Evolutionary conservation across 2,888 invertebrate genomes (phyloP), one percentile per base, ranked within the genome.

Genomic region (Eupithecia insigniata): DNA sequence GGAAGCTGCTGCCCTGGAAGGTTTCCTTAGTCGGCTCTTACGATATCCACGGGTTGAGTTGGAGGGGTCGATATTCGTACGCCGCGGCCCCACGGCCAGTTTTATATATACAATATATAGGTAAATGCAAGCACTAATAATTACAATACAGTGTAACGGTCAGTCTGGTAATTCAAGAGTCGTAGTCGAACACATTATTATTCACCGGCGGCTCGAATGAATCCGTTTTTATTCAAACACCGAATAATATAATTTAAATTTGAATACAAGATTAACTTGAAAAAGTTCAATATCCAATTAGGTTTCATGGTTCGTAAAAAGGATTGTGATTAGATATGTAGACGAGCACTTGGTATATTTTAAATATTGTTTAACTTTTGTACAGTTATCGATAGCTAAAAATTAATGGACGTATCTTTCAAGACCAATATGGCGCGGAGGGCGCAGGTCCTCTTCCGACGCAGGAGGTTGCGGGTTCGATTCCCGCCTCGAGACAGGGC

Each of bases 171-270:
- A 89, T 90, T 88, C 86, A 82, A 85, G 82, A 85, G 84, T 80
- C 80, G 82, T 79, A 81, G 81, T 77, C 82, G 84, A 85, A 87
- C 83, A 86, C 88, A 89, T 92, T 92, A 91, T 91, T 91, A 92
- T 92, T 92, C 93, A 92, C 89, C 88, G 90, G 80, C 89, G 85
- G 85, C 83, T 82, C 85, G 81, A 88, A 92, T 91, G 88, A 92
- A 92, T 92, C 90, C 91, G 90, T 91, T 93, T 92, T 93, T 91
- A 93, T 93, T 92, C 92, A 92, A 92, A 93, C 89, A 86, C 88
- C 89, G 86, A 92, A 92, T 92, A 90, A 93, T 91, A 91, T 92
- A 92, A 93, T 93, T 92, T 92, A 92, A 93, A 93, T 93, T 92
- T 93, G 90, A 93, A 93, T 93, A 91, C 89, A 90, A 92, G 90